Evolutionary conservation across 2,797 vertebrate genomes (phyloP).

Genomic region (Peromyscus melanophrys): DNA sequence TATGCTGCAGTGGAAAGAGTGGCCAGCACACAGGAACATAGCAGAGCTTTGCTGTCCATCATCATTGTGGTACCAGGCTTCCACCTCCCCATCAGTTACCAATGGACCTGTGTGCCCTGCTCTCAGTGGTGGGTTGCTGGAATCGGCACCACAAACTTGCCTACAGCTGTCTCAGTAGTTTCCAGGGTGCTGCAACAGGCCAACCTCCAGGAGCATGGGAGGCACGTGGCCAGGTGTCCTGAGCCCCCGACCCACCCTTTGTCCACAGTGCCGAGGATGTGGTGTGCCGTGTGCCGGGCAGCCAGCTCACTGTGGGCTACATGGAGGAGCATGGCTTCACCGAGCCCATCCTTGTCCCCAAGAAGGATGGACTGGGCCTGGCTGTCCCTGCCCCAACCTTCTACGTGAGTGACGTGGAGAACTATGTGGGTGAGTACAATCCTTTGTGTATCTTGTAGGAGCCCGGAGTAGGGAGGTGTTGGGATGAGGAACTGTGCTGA

Average conservation of each 20-base stretch:
- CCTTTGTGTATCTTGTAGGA: background rate
- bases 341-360: constrained; percentile 96
- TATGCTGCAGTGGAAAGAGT: background rate
- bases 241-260: constrained; percentile 48
- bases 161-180: background rate
- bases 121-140: background rate
- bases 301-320: constrained; percentile 94
- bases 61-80: too few species aligned
- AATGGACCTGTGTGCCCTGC: background rate
- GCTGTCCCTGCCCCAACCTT: constrained; percentile 97
- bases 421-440: constrained; percentile 94
- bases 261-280: constrained; percentile 95
- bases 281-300: constrained; percentile 94
- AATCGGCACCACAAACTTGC: too few species aligned
- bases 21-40: background rate
- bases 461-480: background rate
- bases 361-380: constrained; percentile 96
- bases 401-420: constrained; percentile 99
- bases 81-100: background rate
- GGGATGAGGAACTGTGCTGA: background rate
- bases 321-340: constrained; percentile 97
- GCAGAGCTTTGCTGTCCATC: background rate
- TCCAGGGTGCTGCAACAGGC: accelerated
- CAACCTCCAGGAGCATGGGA: background rate
- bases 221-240: accelerated